Conservation (phyloP, 2,797 vertebrate species). For the Lacerta bilineata region DNA sequence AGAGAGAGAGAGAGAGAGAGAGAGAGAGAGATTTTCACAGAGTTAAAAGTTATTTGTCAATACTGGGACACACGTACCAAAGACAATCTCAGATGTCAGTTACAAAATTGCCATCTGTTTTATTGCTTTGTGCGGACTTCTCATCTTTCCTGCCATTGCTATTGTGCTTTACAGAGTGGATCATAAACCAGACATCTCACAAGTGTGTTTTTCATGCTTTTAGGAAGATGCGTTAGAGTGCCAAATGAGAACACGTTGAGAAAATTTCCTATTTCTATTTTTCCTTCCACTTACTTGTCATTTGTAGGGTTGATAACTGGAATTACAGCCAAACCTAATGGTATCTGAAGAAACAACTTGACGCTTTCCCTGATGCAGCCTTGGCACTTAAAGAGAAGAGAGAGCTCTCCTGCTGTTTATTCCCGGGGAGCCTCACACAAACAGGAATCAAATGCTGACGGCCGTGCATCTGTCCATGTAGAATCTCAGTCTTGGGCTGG, state of each 20-base stretch:
- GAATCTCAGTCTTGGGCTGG: not conserved
- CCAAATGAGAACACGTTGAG: constrained; percentile 18
- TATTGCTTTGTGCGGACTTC: constrained; percentile 27
- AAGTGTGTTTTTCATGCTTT: constrained; percentile 25
- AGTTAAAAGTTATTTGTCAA: not conserved
- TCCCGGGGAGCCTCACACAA: not conserved
- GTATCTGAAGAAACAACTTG: not conserved
- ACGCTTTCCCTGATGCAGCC: not conserved
- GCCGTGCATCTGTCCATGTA: not conserved
- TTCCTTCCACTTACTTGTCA: constrained; percentile 8
- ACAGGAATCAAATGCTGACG: constrained; percentile 1
- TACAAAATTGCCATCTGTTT: not conserved
- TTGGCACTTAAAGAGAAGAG: not conserved
- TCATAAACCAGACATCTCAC: not conserved
- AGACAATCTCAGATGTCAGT: not conserved
- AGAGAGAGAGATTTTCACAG: not conserved
- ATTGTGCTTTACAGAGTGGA: constrained; percentile 16
- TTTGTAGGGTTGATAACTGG: constrained; percentile 18
- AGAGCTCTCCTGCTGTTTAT: not conserved
- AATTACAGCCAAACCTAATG: constrained; percentile 23
- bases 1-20: too few species aligned
- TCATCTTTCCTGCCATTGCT: constrained; percentile 14
- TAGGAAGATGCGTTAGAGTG: not conserved
- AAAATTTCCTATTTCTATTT: constrained; percentile 33
- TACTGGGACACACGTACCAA: not conserved